Percentiles rank a stretch among this genome's conserved stretches.
Evolutionary conservation across 2,113 vertebrate species (phyloP).

Genomic region (Chamaetylas fuelleborni): DNA sequence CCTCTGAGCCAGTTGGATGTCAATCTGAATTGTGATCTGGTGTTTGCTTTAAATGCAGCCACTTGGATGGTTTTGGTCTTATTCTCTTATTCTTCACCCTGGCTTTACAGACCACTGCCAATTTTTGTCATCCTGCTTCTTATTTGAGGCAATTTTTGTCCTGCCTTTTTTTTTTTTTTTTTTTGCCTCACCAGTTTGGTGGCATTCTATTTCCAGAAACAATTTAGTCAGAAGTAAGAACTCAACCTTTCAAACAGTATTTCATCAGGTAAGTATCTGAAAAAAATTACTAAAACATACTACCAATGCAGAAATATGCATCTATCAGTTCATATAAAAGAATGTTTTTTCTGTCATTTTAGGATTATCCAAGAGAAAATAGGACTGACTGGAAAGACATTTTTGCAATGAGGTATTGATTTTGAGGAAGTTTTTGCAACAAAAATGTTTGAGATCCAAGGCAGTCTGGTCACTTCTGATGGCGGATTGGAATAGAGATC

Average conservation of each 20-base stretch:
- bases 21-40: background rate
- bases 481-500: background rate
- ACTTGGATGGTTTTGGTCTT: background rate
- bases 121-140: background rate
- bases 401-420: constrained; percentile 32
- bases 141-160: background rate
- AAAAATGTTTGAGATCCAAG: background rate
- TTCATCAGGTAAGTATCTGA: background rate
- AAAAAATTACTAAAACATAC: background rate
- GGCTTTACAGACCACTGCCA: background rate
- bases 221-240: background rate
- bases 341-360: background rate
- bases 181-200: background rate
- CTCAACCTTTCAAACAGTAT: background rate
- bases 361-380: background rate
- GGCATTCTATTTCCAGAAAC: background rate
- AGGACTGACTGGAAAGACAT: background rate
- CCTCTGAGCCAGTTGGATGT: rapidly evolving
- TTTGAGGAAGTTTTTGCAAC: constrained; percentile 14
- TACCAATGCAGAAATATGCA: background rate
- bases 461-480: background rate
- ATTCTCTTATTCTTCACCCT: background rate
- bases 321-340: background rate
- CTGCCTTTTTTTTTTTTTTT: background rate
- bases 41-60: background rate